Conservation (phyloP, 2,113 vertebrate genomes). For the Neotoma lepida region DNA sequence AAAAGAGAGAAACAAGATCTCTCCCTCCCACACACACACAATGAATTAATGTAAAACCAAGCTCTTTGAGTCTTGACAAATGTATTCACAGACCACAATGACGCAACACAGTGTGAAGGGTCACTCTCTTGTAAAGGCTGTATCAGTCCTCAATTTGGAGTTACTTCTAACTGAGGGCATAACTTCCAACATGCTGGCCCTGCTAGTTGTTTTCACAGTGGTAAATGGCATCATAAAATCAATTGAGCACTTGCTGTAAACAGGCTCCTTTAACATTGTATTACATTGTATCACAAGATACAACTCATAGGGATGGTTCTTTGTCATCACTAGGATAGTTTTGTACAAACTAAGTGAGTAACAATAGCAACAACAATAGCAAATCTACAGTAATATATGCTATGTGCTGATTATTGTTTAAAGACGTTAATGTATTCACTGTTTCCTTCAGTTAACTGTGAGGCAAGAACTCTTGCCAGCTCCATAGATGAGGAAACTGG, state of each 20-base stretch:
- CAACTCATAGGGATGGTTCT: neutral
- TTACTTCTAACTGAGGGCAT: neutral
- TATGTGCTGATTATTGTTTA: neutral
- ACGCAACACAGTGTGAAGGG: neutral
- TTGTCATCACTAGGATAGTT: neutral
- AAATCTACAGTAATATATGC: neutral
- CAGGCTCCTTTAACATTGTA: constrained; percentile 11
- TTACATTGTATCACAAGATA: constrained; percentile 21
- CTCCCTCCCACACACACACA: neutral
- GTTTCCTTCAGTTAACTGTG: constrained; percentile 1
- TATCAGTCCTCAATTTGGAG: constrained; percentile 34
- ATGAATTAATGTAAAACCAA: neutral
- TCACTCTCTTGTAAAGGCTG: neutral
- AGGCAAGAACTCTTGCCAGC: neutral
- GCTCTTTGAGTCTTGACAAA: neutral
- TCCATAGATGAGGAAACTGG: constrained; percentile 10
- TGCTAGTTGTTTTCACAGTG: neutral
- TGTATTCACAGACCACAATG: neutral
- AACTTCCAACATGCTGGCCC: neutral
- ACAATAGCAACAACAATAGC: neutral
- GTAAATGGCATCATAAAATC: constrained; percentile 44
- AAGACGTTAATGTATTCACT: neutral
- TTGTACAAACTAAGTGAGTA: neutral
- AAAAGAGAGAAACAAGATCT: neutral
- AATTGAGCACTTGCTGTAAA: neutral